phyloP scores from a whole-genome alignment of 2,888 invertebrate genomes.

The Caenorhabditis doughertyi region DNA sequence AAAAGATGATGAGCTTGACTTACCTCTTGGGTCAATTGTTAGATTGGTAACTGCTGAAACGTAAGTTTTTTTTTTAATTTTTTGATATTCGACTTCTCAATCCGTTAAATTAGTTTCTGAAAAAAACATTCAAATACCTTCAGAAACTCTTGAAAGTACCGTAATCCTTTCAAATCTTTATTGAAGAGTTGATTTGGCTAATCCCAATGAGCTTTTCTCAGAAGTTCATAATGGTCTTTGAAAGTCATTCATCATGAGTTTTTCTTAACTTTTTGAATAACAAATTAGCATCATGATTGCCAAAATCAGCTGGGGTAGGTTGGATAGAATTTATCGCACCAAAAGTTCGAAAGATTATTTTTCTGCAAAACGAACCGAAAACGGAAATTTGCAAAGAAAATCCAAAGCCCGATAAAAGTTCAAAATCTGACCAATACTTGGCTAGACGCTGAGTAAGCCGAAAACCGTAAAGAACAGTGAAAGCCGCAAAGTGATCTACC shows the following conservation, averaged over 20 bases:
- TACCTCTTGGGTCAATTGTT: conserved; percentile 74
- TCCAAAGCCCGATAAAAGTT: conserved; percentile 2
- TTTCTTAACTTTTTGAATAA: not conserved
- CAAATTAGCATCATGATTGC: conserved; percentile 29
- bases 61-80: conserved; percentile 30
- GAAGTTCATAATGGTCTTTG: not conserved
- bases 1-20: conserved; percentile 73
- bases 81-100: too few species aligned
- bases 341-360: conserved; percentile 8
- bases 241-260: not conserved
- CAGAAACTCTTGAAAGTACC: not conserved
- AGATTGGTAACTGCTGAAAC: conserved; percentile 51
- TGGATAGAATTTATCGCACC: not conserved
- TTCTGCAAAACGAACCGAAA: not conserved
- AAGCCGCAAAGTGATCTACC: conserved; percentile 14
- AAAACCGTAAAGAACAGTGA: not conserved
- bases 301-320: conserved; percentile 12
- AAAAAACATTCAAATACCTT: too few species aligned
- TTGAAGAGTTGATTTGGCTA: conserved; percentile 1
- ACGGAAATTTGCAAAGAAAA: not conserved
- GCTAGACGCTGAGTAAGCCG: not conserved
- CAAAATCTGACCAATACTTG: conserved; percentile 30
- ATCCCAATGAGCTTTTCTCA: not conserved
- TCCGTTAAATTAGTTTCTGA: too few species aligned
- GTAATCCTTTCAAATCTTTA: not conserved